Percentiles rank a stretch among this genome's conserved stretches.
phyloP scores from a whole-genome alignment of 2,888 invertebrate genomes.

The Ceramica pisi region DNA sequence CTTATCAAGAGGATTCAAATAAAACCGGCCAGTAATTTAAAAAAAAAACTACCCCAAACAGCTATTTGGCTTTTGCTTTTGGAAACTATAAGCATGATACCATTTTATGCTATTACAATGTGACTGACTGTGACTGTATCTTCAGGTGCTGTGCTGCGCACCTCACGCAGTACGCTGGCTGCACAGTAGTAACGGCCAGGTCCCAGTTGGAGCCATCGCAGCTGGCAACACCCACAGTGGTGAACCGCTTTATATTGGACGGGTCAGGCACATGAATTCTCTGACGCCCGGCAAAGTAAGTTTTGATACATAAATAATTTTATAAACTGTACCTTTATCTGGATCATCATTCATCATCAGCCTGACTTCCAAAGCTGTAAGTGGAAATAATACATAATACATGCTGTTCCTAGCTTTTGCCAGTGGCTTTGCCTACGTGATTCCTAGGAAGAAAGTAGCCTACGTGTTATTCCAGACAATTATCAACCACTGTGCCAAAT shows the following conservation, averaged over 20 bases:
- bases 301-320: not conserved
- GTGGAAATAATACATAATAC: too few relatives aligned
- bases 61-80: not conserved
- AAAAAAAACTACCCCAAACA: not conserved
- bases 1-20: not conserved
- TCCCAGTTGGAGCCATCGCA: conserved; percentile 88
- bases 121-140: conserved; percentile 12
- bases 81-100: too few relatives aligned
- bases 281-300: conserved; percentile 91
- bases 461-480: too few relatives aligned
- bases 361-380: not conserved
- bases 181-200: conserved; percentile 83
- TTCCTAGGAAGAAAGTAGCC: too few relatives aligned
- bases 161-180: conserved; percentile 85
- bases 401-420: too few relatives aligned
- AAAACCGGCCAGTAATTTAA: not conserved
- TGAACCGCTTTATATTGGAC: conserved; percentile 89
- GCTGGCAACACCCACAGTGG: conserved; percentile 88
- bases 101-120: not conserved
- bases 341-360: not conserved
- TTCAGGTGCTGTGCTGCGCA: conserved; percentile 81
- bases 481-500: too few relatives aligned
- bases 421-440: too few relatives aligned
- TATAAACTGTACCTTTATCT: not conserved
- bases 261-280: conserved; percentile 87